Evolutionary conservation across 1,140 invertebrate genomes (phyloP), one percentile per base, ranked within the genome.

Genomic region (Nephila pilipes): DNA sequence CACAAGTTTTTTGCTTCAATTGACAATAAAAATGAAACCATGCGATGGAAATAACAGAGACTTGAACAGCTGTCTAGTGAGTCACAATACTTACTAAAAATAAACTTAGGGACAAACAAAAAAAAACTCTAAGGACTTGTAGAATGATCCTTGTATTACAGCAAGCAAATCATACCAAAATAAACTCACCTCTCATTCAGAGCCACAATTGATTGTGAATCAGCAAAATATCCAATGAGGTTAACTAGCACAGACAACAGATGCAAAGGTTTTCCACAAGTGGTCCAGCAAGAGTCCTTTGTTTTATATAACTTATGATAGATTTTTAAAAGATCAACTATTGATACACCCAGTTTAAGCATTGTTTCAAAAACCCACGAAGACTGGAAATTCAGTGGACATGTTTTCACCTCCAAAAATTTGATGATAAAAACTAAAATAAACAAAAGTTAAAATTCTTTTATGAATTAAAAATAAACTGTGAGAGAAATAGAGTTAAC

Each of bases 251-350:
- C 95, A 69, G 94, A 75, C 22, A 96, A 90, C 54, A 96, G 93
- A 93, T 96, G 95, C 12, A 95, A 90, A 80, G 95, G 95, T 88
- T 95, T 95, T 55, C 94, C 87, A n/a, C 83, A 58, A 38, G 94
- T 94, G 46, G 95, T 94, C 95, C 95, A 95, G 69, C 93, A 95
- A 38, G 95, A 94, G 90, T 96, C 95, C 95, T 95, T 95, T 38
- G 95, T 95, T 90, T 95, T 95, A 94, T 95, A 96, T 25, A 96
- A 94, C 92, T 95, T 95, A 93, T 96, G 96, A 94, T 96, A 96
- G 32, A 96, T 95, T 85, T 96, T 95, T 54, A 96, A 94, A 12
- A 96, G 94, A 69, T 95, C 95, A 20, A 94, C 94, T 29, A 96
- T 93, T 29, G 94, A 92, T n/a, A 96, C 94, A n/a, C 96, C 95